Evolutionary conservation across 2,113 vertebrate genomes (phyloP), one percentile per base, ranked within the genome.

Genomic region (Struthidea cinerea): DNA sequence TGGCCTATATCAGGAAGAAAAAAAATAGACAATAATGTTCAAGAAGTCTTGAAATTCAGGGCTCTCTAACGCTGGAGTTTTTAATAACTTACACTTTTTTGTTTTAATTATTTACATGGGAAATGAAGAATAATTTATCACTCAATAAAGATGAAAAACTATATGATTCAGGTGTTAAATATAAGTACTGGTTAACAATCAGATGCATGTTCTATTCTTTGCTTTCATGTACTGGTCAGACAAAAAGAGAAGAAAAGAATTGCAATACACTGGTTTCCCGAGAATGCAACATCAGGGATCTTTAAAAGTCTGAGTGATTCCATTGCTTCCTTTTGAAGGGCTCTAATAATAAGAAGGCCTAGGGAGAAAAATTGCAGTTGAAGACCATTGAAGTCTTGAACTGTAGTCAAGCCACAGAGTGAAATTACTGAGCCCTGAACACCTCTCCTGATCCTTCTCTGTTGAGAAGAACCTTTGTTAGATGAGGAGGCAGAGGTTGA

Each of bases 381-480:
- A 96, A 96, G 93, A 91, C 89, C 92, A 94, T 88, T 96, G 97
- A 97, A 97, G 94, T 93, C 63, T 90, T 90, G 90, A 96, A 91
- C 91, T 94, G 87, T 84, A 93, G 94, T 96, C 91, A 93, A 89
- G 90, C 84, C 88, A 95, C 87, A 85, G 95, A 95, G 46, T 61
- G 77, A 92, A 90, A 88, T 88, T 97, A 91, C 91, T 84, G 89
- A 92, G 96, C 90, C 89, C 93, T 81, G 68, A 71, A 74, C 96
- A 94, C 64, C 78, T 95, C 80, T 90, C 90, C 82, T 96, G 95
- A 95, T 93, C 92, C 94, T 94, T 78, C 93, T 94, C 81, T 68
- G 93, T 79, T 89, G 84, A 95, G 92, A 86, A 96, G 94, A 96
- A 84, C 73, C 88, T 93, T 97, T 96, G 95, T 96, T 68, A 91